Conservation (phyloP, 2,888 invertebrate genomes). For the Drosophila recens region DNA sequence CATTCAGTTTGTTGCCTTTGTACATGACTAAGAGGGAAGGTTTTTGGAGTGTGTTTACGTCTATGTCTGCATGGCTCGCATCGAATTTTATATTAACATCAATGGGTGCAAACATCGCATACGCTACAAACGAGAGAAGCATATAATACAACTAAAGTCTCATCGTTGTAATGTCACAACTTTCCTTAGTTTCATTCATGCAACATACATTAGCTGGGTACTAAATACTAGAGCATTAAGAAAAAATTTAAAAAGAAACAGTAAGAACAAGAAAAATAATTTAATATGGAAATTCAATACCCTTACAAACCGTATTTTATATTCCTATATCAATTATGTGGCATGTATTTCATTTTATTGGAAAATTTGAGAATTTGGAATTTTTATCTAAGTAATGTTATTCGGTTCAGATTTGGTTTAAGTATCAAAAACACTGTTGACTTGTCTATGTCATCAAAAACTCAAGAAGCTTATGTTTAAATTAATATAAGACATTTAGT, state of each 20-base stretch:
- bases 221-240: neutral
- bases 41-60: slow-evolving; percentile 13
- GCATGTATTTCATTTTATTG: too few species aligned
- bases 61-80: slow-evolving; percentile 23
- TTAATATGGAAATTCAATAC: too few species aligned
- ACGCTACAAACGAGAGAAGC: slow-evolving; percentile 39
- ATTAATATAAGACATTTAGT: too few species aligned
- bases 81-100: slow-evolving; percentile 58
- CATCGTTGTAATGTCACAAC: neutral
- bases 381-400: too few species aligned
- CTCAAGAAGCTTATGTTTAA: neutral
- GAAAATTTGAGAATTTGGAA: too few species aligned
- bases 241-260: neutral
- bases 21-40: slow-evolving; percentile 28
- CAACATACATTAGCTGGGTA: slow-evolving; percentile 4
- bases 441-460: neutral
- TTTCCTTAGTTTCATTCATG: slow-evolving; percentile 48
- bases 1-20: slow-evolving; percentile 58
- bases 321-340: too few species aligned
- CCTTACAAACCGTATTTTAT: too few species aligned
- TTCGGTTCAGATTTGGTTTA: too few species aligned
- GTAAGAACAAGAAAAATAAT: neutral
- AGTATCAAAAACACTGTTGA: too few species aligned
- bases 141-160: slow-evolving; percentile 22
- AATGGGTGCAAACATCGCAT: slow-evolving; percentile 36